Percentiles rank a stretch among this genome's conserved stretches.
Evolutionary conservation across 92 coral and sea anemone genomes (phyloP).

Genomic region (Galaxea fascicularis): DNA sequence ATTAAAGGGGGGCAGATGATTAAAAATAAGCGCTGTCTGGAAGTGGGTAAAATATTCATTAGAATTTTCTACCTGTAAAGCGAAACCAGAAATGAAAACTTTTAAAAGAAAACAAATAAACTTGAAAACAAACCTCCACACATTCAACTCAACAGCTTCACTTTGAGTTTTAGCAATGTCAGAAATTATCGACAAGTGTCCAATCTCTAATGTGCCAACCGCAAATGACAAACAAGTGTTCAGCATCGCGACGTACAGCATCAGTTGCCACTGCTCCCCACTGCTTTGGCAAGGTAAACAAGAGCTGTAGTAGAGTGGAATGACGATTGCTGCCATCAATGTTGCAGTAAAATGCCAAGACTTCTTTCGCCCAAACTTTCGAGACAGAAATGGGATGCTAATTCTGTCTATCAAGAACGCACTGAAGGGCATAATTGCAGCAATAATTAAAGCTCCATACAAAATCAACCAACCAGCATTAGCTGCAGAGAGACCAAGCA

Average conservation of each 20-base stretch:
- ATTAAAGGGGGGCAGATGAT: no score
- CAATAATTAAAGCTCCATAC: not conserved
- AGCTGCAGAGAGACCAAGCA: constrained; percentile 9
- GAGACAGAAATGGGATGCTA: not conserved
- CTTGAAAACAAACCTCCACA: constrained; percentile 12
- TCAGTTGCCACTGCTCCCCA: not conserved
- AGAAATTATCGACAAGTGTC: constrained; percentile 24
- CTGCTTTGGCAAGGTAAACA: not conserved
- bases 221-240: not conserved
- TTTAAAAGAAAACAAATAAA: no score
- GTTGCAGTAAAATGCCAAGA: not conserved
- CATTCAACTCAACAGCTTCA: constrained; percentile 11
- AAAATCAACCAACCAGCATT: constrained; percentile 16
- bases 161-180: constrained; percentile 22
- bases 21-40: no score
- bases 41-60: no score
- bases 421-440: not conserved
- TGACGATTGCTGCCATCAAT: not conserved
- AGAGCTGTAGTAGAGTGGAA: not conserved
- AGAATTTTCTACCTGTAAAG: no score
- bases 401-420: constrained; percentile 11
- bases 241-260: not conserved
- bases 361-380: constrained; percentile 2
- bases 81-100: no score
- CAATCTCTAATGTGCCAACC: not conserved